These are phyloP conservation scores for Ploceus nigricollis DNA, from an alignment of 2,113 vertebrate species.

Conservation along the genomic window DNA sequence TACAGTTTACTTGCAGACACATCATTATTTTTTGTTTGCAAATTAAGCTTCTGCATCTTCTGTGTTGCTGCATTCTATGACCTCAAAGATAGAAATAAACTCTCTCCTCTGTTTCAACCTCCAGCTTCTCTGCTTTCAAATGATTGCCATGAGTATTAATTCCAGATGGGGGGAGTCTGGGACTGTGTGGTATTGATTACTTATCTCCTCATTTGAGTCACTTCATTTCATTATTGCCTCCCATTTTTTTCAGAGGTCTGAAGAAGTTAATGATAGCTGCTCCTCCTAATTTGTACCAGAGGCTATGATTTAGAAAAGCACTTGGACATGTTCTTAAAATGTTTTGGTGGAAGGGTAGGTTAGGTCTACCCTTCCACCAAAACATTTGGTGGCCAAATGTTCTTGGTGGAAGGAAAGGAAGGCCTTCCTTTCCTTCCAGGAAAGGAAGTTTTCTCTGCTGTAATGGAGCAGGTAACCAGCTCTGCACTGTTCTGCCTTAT, in stretches of 20 bases:
- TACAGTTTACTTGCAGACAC: neutral
- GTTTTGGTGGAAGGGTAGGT: neutral
- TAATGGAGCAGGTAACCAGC: neutral
- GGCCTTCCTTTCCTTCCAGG: too few relatives aligned
- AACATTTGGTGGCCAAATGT: too few relatives aligned
- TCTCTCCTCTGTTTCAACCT: neutral
- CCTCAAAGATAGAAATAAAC: neutral
- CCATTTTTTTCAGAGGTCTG: neutral
- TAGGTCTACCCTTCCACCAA: too few relatives aligned
- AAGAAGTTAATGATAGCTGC: neutral
- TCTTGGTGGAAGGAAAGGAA: too few relatives aligned
- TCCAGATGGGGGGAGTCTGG: neutral
- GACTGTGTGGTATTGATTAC: neutral
- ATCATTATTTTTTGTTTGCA: constrained; percentile 21
- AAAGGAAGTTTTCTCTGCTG: neutral
- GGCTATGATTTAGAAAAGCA: neutral
- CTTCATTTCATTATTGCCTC: neutral
- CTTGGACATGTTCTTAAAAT: neutral
- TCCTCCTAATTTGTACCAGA: neutral
- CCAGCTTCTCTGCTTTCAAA: neutral
- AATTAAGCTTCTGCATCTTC: neutral
- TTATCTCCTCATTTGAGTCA: neutral
- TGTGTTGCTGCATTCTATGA: neutral
- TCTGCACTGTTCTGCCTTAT: neutral
- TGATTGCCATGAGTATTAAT: neutral